These are phyloP conservation scores for Brachynemurus nebulosus DNA, from an alignment of 2,888 invertebrate genomes.

Conservation along the genomic window DNA sequence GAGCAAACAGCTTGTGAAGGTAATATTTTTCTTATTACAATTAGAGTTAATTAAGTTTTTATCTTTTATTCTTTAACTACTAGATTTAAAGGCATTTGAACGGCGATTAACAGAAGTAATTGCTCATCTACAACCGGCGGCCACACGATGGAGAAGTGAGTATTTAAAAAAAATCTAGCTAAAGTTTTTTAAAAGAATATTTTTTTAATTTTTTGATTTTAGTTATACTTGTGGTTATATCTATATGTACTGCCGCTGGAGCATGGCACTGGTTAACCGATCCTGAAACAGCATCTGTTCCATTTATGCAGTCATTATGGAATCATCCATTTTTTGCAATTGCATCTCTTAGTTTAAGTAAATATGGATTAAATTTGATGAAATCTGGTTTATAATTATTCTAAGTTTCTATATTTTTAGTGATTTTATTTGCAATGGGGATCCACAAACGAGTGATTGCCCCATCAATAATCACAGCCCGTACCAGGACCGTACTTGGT, in stretches of 20 bases:
- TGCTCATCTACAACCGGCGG: constrained; percentile 86
- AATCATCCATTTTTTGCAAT: constrained; percentile 92
- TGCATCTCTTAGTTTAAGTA: constrained; percentile 70
- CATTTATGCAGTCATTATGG: constrained; percentile 78
- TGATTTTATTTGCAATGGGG: constrained; percentile 78
- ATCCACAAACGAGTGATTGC: constrained; percentile 94
- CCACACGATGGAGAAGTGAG: constrained; percentile 90
- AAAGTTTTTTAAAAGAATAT: constrained; percentile 4
- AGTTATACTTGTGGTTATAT: constrained; percentile 78
- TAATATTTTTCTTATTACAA: constrained; percentile 27
- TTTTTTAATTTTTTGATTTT: constrained; percentile 39
- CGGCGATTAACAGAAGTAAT: constrained; percentile 94
- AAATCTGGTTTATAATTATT: background rate
- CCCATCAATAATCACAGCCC: constrained; percentile 86
- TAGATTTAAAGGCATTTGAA: constrained; percentile 97
- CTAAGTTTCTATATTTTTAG: constrained; percentile 32
- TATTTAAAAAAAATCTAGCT: constrained; percentile 18
- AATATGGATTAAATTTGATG: constrained; percentile 21
- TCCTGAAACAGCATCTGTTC: constrained; percentile 82
- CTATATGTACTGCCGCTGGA: constrained; percentile 82
- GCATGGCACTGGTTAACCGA: constrained; percentile 96
- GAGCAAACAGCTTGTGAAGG: constrained; percentile 90
- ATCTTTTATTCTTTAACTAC: constrained; percentile 23
- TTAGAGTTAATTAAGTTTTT: background rate
- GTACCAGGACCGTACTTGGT: constrained; percentile 76